Evolutionary conservation across 2,113 vertebrate species (phyloP), one percentile per base, ranked within the genome.

Genomic region (Leptobrachium leishanense): DNA sequence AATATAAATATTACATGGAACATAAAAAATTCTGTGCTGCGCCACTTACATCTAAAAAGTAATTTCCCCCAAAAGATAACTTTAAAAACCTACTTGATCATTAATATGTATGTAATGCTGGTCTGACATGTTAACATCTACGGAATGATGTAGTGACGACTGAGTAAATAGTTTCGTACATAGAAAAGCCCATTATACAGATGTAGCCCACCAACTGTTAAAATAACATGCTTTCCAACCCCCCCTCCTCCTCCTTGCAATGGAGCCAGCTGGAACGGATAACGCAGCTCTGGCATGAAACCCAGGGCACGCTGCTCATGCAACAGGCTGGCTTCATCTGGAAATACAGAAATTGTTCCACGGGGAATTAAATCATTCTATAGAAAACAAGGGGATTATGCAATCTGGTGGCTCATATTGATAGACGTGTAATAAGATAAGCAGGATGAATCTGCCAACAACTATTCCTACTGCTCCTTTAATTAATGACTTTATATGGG

Each of bases 291-390:
- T 11, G 74, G 7, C 74, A 53, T 62, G 9, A 62, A 12, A 75
- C 46, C 46, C 46, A 50, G 15, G 6, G 39, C 46, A 68, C 42
- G 8, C 31, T 3, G 46, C 39, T 76, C 41, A 31, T 67, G 46
- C 62, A 50, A 67, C 65, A 43, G 64, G 53, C 54, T 55, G n/a
- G 46, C 40, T 76, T 42, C 74, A 76, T 76, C 74, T 76, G 74
- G 54, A 39, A 20, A 68, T 20, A 53, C 43, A 53, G 74, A 67
- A 44, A 50, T 50, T 4, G 46, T 50, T 5, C 46, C 4, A 50
- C 4, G 4, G 46, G 46, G 46, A 50, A 50, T 8, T 50, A 50
- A 50, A 50, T 50, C 4, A 50, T 50, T 50, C 46, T 50, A 50
- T 41, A 53, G 12, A 43, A 42, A 7, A 72, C 11, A 31, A 44